Evolutionary conservation across 2,797 vertebrate genomes (phyloP), one percentile per base, ranked within the genome.

Genomic region (Danio tinwini): DNA sequence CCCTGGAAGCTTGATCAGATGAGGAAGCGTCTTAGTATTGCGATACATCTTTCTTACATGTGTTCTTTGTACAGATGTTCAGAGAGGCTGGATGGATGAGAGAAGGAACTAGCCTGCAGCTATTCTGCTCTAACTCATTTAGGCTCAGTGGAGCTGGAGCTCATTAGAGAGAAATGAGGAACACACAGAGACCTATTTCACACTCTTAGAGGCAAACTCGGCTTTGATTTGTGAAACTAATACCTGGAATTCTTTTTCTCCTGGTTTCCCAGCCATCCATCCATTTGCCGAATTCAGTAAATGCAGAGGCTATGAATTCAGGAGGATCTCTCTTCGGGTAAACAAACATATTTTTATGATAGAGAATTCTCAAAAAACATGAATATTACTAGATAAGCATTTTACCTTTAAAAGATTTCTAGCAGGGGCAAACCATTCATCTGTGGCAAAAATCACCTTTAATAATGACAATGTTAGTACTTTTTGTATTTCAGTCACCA

Each of bases 261-360:
- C 94, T 92, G 2, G 94, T 94, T 89, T 96, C 94, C 95, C 96
- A 96, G 14, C 95, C 95, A 0, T 96, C 95, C 93, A 93, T 95
- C 94, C 91, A 92, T 74, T 95, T 95, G 12, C 95, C 94, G 83
- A 89, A 96, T 17, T 93, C 90, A 0, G 94, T 94, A 86, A 93
- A 95, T 4, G 91, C 91, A 0, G 91, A 86, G 0, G 88, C 12
- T 42, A 92, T 88, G 82, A 94, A 94, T 58, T 86, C 85, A 0
- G 93, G 92, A 7, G 84, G 75, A 1, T 90, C 88, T 5, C 87
- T 92, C 94, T 95, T 90, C 75, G 86, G 19, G 45, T 47, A 47
- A 74, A 63, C 21, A 58, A 58, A 19, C 14, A 50, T 8, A 29
- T 16, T n/a, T 10, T 42, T 42, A 79, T 29, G 4, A 3, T 17